Conservation (phyloP, 2,113 vertebrate species). For the Tachysurus vachellii region DNA sequence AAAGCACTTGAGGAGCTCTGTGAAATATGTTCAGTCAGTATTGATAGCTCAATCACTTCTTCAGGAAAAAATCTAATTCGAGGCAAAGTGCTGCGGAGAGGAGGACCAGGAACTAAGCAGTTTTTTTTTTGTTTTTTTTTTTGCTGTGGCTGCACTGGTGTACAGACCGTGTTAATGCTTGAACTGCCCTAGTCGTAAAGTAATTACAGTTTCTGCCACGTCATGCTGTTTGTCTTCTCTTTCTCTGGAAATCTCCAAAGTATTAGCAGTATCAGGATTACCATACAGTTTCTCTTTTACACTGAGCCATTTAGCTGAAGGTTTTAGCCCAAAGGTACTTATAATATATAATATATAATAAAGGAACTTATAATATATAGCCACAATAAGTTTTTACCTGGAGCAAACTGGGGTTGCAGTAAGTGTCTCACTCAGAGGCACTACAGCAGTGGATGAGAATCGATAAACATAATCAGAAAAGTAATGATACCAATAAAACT, state of each 20-base stretch:
- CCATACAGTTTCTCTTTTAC: neutral
- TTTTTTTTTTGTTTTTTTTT: slow-evolving; percentile 14
- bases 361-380: neutral
- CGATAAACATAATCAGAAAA: slow-evolving; percentile 9
- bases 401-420: neutral
- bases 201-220: slow-evolving; percentile 32
- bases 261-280: neutral
- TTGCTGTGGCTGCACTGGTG: slow-evolving; percentile 66
- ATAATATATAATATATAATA: neutral
- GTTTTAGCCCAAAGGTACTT: neutral
- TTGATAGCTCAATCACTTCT: slow-evolving; percentile 49
- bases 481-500: slow-evolving; percentile 16
- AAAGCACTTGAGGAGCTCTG: slow-evolving; percentile 22
- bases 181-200: slow-evolving; percentile 49
- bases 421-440: neutral
- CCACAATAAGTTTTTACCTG: neutral
- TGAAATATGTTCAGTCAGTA: slow-evolving; percentile 36
- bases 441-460: neutral
- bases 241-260: neutral
- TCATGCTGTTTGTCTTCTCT: slow-evolving; percentile 25
- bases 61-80: slow-evolving; percentile 56
- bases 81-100: slow-evolving; percentile 66
- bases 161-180: slow-evolving; percentile 65
- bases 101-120: slow-evolving; percentile 65
- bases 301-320: neutral